Percentiles rank a stretch among this genome's conserved stretches.
These are phyloP conservation scores for Cyphomyrus discorhynchus DNA, from an alignment of 2,113 vertebrate species.

Conservation along the genomic window DNA sequence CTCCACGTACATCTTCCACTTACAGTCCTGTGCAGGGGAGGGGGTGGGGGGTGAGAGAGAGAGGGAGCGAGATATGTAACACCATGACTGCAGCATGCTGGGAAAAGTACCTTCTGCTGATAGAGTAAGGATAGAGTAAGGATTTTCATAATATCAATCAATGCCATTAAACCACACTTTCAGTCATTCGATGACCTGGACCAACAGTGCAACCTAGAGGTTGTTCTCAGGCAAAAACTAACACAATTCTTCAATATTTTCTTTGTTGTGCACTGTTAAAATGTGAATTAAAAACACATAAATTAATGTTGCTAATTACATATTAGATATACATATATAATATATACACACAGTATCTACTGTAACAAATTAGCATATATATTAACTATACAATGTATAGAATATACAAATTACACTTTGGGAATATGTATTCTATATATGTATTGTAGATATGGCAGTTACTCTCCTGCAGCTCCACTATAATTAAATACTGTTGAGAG, in stretches of 20 bases:
- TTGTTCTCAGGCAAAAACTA: constrained; percentile 22
- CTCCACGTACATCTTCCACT: constrained; percentile 99
- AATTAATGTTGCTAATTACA: neutral
- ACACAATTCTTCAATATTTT: neutral
- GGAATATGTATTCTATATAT: neutral
- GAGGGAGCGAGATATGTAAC: neutral
- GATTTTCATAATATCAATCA: neutral
- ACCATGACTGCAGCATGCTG: neutral
- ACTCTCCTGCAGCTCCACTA: neutral
- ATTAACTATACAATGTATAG: neutral
- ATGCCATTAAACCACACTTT: neutral
- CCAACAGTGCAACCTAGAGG: constrained; percentile 71
- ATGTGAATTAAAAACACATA: neutral
- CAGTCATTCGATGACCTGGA: constrained; percentile 35
- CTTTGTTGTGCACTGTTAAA: neutral
- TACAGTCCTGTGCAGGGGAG: constrained; percentile 82
- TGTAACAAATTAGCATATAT: neutral
- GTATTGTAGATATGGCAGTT: neutral
- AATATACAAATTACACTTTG: neutral
- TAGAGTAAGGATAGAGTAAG: too few relatives aligned
- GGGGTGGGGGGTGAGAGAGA: neutral
- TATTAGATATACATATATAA: neutral
- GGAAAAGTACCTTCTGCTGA: neutral
- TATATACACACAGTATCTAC: neutral
- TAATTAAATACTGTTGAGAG: neutral